Evolutionary conservation across 2,888 invertebrate species (phyloP), one percentile per base, ranked within the genome.

Genomic region (Leptopilina syphax): DNA sequence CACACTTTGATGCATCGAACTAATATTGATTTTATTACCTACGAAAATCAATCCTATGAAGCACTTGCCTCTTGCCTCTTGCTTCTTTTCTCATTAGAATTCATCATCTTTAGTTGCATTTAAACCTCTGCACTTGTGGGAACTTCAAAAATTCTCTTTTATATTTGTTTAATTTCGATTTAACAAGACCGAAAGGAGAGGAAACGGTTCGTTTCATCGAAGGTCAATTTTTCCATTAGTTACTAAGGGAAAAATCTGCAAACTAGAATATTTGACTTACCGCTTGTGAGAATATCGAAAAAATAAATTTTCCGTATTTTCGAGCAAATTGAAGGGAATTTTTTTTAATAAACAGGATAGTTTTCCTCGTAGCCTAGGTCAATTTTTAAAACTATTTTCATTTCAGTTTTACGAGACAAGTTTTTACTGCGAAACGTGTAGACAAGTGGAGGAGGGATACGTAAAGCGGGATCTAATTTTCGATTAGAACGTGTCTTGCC

Each of bases 21-120:
- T 84, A 87, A 87, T 88, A 87, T 89, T 88, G 87, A 89, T 89
- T 89, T 89, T 86, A 87, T 87, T 82, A 78, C 77, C 80, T 34
- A 79, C 82, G 34, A 82, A 85, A 87, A 88, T 85, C 85, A 85
- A 86, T 87, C 83, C 83, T 81, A 80, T 81, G 85, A 85, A 84
- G 81, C 78, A 77, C 77, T 79, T 63, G 50, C 60, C 63, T 57
- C 24, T 27, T 57, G 27, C 54, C 34, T 34, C 34, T 34, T 34
- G 34, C 2, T 4, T 3, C 5, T 5, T 44, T 44, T 44, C 44
- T 44, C 44, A 8, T 6, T 44, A 44, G 34, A 3, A 34, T 3
- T 34, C 34, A 34, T 4, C 3, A 47, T 47, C 10, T 50, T 10
- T 12, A 50, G 12, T 50, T 7, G 6, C 18, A 60, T 60, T 18